Conservation (phyloP, 1,140 invertebrate genomes). For the Mylabris phalerata region DNA sequence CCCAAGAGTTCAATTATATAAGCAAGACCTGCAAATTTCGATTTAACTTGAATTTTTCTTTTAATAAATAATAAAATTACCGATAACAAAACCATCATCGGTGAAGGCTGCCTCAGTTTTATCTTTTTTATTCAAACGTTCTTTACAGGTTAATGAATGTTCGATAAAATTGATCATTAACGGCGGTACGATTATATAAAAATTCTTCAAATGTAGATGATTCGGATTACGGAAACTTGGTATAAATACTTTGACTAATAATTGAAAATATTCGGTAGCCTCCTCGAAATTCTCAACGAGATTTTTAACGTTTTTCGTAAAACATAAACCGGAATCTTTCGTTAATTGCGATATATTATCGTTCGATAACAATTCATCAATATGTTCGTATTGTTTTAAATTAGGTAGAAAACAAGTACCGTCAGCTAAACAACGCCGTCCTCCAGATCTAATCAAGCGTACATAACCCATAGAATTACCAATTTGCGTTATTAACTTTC, state of each 20-base stretch:
- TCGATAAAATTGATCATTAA: conserved; percentile 94
- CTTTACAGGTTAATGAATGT: conserved; percentile 85
- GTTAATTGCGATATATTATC: conserved; percentile 54
- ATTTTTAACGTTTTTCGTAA: conserved; percentile 72
- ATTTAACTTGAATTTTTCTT: not conserved
- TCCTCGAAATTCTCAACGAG: conserved; percentile 83
- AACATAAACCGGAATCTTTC: conserved; percentile 58
- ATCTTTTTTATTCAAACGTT: conserved; percentile 85
- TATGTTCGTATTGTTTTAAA: conserved; percentile 62
- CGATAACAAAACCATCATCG: conserved; percentile 98
- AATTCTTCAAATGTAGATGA: conserved; percentile 87
- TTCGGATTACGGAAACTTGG: conserved; percentile 79
- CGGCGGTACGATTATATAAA: conserved; percentile 90
- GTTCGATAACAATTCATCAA: conserved; percentile 51
- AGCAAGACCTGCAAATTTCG: conserved; percentile 44
- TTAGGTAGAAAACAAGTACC: conserved; percentile 86
- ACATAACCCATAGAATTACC: conserved; percentile 97
- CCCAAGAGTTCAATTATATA: conserved; percentile 65
- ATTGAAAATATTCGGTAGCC: conserved; percentile 92
- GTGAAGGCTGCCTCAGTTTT: conserved; percentile 83
- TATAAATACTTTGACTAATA: conserved; percentile 89
- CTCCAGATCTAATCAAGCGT: conserved; percentile 87
- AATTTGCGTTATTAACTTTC: conserved; percentile 87
- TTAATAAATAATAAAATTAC: conserved; percentile 43
- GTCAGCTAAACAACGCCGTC: conserved; percentile 84